Percentiles rank a stretch among this genome's conserved stretches.
Conservation (phyloP, 2,113 vertebrate genomes). For the Zosterops lateralis region DNA sequence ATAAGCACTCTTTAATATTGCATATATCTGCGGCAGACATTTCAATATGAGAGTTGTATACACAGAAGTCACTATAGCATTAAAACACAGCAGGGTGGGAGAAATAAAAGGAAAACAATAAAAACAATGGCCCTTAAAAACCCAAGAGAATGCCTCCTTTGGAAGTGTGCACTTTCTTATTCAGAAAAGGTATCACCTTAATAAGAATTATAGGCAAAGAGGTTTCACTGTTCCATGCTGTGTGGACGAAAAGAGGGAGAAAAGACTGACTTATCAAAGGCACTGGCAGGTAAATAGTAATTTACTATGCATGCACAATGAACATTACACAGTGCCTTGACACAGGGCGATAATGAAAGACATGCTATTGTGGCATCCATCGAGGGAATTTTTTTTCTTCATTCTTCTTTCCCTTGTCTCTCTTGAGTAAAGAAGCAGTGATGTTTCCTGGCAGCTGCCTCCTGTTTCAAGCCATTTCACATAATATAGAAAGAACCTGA, state of each 20-base stretch:
- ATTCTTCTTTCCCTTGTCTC: slow-evolving; percentile 76
- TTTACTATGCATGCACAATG: slow-evolving; percentile 90
- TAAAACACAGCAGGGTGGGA: slow-evolving; percentile 82
- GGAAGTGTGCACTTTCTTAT: slow-evolving; percentile 82
- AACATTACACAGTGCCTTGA: slow-evolving; percentile 84
- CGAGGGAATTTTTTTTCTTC: slow-evolving; percentile 75
- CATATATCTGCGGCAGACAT: slow-evolving; percentile 97
- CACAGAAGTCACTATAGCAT: slow-evolving; percentile 90
- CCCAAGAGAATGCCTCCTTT: slow-evolving; percentile 82
- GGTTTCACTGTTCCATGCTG: slow-evolving; percentile 67
- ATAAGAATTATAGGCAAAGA: slow-evolving; percentile 82
- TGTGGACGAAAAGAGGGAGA: slow-evolving; percentile 72
- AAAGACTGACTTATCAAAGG: slow-evolving; percentile 85
- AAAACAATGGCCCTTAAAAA: slow-evolving; percentile 88
- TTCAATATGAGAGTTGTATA: slow-evolving; percentile 97
- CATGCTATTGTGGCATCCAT: slow-evolving; percentile 82
- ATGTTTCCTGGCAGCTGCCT: slow-evolving; percentile 82
- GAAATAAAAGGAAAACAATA: slow-evolving; percentile 84
- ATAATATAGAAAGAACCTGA: slow-evolving; percentile 83
- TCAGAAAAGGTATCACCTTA: slow-evolving; percentile 85
- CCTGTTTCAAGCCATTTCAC: slow-evolving; percentile 87
- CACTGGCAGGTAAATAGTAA: slow-evolving; percentile 90
- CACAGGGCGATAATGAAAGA: slow-evolving; percentile 87
- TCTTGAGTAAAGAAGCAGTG: slow-evolving; percentile 79
- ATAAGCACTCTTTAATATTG: slow-evolving; percentile 99